Percentiles rank a stretch among this genome's conserved stretches.
phyloP scores from a whole-genome alignment of 2,888 invertebrate species.

The Hydrotaea cyrtoneurina region DNA sequence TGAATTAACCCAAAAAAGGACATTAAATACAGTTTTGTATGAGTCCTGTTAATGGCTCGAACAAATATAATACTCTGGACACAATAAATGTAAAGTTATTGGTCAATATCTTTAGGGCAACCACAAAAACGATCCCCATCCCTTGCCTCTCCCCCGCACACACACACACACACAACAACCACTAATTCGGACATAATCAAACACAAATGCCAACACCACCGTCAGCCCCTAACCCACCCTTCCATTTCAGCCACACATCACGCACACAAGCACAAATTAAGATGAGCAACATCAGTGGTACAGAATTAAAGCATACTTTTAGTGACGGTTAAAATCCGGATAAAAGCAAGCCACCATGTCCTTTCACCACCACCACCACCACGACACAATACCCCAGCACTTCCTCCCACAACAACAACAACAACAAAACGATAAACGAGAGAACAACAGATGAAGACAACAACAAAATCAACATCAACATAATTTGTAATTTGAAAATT shows the following conservation, averaged over 20 bases:
- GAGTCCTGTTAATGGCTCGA: not conserved
- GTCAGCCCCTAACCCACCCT: not conserved
- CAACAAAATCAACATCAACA: constrained; percentile 55
- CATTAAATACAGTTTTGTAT: not conserved
- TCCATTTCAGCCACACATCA: not conserved
- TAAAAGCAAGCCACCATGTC: not conserved
- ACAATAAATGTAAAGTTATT: constrained; percentile 61
- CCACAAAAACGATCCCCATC: not conserved
- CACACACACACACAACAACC: constrained; percentile 22
- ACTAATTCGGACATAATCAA: constrained; percentile 30
- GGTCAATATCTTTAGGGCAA: constrained; percentile 53
- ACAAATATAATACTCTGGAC: constrained; percentile 35
- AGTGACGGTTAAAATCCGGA: constrained; percentile 52
- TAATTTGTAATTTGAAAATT: constrained; percentile 67
- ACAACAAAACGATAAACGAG: constrained; percentile 30
- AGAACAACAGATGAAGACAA: constrained; percentile 28
- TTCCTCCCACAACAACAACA: not conserved
- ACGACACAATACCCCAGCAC: not conserved
- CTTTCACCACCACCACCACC: not conserved
- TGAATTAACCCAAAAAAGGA: not conserved
- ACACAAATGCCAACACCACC: not conserved
- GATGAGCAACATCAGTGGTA: not conserved
- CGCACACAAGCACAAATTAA: constrained; percentile 33
- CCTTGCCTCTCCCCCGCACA: too few relatives aligned
- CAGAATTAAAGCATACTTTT: constrained; percentile 59